Evolutionary conservation across 23 tunicate species (phyloP), one percentile per base, ranked within the genome.

Genomic region (Phallusia fumigata): DNA sequence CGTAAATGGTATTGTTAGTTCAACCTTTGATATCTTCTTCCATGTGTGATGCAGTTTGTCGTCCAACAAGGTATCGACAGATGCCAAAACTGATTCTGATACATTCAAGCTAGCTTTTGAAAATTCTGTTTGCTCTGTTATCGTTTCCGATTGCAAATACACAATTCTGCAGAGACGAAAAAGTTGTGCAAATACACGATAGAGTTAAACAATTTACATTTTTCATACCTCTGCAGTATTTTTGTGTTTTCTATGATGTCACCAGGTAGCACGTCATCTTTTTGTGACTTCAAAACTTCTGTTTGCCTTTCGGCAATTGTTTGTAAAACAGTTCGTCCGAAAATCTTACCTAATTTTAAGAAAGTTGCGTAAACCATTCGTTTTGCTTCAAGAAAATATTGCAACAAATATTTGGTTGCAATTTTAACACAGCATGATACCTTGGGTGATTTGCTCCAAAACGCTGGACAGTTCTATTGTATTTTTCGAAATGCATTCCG

Each of bases 41-140:
- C 93, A 88, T 10, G 78, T 83, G 35, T 72, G 53, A 18, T 31
- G 28, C 22, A 75, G 35, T 52, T 32, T 49, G 32, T 45, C 52
- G 47, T 79, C 84, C 53, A 88, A 33, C 80, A 88, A 34, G 5
- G 64, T 65, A 40, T 88, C 86, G 5, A 84, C 88, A 18, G 88
- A 84, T 15, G 52, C 44, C 24, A 31, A 52, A 40, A 88, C 36
- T 3, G 80, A 31, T 64, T 78, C 53, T 13, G 86, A 65, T 49
- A 89, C 36, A 33, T 36, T 34, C 28, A 18, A 32, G 49, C 77
- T 73, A 2, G 18, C 65, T 36, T 85, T 35, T 15, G 53, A 12
- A 31, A 28, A 77, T 18, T 36, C 35, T 36, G 53, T 58, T 58
- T 58, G 15, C 2, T 58, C 69, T 51, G 52, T 77, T 15, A 30